phyloP scores from a whole-genome alignment of 2,888 invertebrate species.

The Hemaris fuciformis region DNA sequence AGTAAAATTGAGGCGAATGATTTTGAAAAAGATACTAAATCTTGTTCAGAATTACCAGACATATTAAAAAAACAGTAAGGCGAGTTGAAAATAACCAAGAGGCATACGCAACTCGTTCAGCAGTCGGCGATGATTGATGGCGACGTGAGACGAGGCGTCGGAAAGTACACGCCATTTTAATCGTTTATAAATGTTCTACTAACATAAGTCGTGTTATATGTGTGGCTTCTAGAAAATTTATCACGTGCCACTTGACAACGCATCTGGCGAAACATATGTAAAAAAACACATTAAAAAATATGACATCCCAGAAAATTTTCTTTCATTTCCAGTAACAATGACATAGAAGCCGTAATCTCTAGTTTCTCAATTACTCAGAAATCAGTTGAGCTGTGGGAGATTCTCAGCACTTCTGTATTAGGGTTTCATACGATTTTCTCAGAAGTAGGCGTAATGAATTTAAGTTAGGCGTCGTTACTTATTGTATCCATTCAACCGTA shows the following conservation, averaged over 20 bases:
- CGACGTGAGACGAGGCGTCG: background rate
- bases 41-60: background rate
- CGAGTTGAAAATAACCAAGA: background rate
- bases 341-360: no score
- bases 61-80: background rate
- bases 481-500: slow-evolving; percentile 29
- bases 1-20: no score
- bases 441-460: background rate
- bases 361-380: no score
- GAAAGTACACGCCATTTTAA: background rate
- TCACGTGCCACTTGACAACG: no score
- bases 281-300: no score
- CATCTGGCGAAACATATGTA: no score
- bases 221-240: no score
- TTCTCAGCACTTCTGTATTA: background rate
- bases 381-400: background rate
- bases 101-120: background rate
- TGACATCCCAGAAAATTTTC: no score
- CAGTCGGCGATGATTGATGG: background rate
- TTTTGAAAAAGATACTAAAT: background rate
- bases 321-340: no score
- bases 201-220: background rate
- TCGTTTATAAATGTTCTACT: slow-evolving; percentile 2
- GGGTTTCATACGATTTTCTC: background rate
- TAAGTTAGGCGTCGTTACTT: slow-evolving; percentile 15